These are phyloP conservation scores for Dastarcus helophoroides DNA, from an alignment of 2,888 invertebrate species.

Conservation along the genomic window DNA sequence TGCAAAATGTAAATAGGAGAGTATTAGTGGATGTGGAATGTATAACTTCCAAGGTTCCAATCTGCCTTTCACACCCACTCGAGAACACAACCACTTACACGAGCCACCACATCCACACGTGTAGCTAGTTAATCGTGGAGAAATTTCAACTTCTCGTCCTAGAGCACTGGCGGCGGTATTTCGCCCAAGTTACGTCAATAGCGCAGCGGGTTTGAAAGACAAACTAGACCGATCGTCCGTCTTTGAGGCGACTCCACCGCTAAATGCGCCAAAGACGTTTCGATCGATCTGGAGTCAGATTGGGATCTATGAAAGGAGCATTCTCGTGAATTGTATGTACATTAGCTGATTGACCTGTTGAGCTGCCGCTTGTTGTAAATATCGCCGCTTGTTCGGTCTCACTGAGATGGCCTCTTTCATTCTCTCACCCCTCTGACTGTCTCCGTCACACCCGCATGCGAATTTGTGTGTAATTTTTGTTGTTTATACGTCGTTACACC, in stretches of 20 bases:
- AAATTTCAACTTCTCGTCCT: conserved; percentile 1
- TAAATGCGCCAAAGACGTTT: too few species aligned
- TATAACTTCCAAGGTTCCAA: conserved; percentile 53
- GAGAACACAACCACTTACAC: conserved; percentile 19
- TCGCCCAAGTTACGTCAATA: conserved; percentile 16
- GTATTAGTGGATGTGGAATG: conserved; percentile 46
- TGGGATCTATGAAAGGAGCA: conserved; percentile 69
- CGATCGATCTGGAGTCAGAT: too few species aligned
- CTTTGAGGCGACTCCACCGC: too few species aligned
- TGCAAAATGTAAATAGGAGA: conserved; percentile 24
- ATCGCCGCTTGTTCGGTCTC: conserved; percentile 43
- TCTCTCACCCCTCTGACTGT: conserved; percentile 39
- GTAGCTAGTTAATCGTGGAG: conserved; percentile 1
- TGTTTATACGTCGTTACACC: conserved; percentile 22
- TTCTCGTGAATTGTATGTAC: conserved; percentile 46
- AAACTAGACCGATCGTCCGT: too few species aligned
- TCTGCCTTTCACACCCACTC: conserved; percentile 37
- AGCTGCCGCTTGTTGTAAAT: conserved; percentile 46
- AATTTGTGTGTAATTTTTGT: conserved; percentile 40
- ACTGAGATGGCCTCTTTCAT: conserved; percentile 38
- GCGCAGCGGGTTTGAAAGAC: conserved; percentile 30
- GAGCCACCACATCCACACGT: conserved; percentile 31
- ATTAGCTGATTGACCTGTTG: conserved; percentile 24
- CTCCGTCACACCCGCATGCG: conserved; percentile 49
- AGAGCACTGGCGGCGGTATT: conserved; percentile 12